Base-by-base conservation (phyloP, 1,140 invertebrate genomes). In the Trinorchestia longiramus region DNA sequence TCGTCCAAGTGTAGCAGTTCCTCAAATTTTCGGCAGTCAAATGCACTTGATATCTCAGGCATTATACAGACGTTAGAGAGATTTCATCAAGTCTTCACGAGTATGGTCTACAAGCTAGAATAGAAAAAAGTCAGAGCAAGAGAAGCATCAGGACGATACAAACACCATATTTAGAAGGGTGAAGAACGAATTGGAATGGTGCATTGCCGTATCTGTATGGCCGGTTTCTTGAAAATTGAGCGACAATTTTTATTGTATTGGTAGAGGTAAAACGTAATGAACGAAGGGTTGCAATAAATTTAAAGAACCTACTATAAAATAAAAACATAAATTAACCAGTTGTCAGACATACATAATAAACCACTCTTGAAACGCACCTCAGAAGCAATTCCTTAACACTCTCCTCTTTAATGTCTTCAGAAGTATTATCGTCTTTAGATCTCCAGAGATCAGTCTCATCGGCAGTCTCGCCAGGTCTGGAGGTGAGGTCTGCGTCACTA, bases 361-460 rank as follows among this genome's bases (percentile, higher is more conserved):
- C 42, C 77, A 47, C 87, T n/a, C 40, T 41, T 95, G 41, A 41
- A 87, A 96, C 95, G 43, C 95, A 96, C 95, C 95, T 96, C 95
- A 96, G n/a, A 47, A 96, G 95, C 36, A 96, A 91, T 47, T 96
- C 87, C 87, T 96, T 96, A 42, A 96, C 95, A 53, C 95, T 90
- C 77, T 96, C 87, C 87, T 96, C 95, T 57, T 96, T 96, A n/a
- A 96, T 88, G 44, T 96, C 95, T 96, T 96, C 95, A 47, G 95
- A 96, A 45, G 95, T 96, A 40, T 94, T 94, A 43, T 91, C 87
- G 95, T 96, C 95, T 90, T 44, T 42, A 41, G 95, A 88, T 92
- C 87, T 92, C 95, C 95, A 96, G 87, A 96, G 87, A n/a, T 96
- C 95, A 40, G 43, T 87, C 87, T 96, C 95, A 53, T 96, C 95